A percentile compares a stretch with the other conserved stretches of the same genome.
Conservation (phyloP, 35 echinoderm and acorn worm genomes). For the Heliocidaris erythrogramma region DNA sequence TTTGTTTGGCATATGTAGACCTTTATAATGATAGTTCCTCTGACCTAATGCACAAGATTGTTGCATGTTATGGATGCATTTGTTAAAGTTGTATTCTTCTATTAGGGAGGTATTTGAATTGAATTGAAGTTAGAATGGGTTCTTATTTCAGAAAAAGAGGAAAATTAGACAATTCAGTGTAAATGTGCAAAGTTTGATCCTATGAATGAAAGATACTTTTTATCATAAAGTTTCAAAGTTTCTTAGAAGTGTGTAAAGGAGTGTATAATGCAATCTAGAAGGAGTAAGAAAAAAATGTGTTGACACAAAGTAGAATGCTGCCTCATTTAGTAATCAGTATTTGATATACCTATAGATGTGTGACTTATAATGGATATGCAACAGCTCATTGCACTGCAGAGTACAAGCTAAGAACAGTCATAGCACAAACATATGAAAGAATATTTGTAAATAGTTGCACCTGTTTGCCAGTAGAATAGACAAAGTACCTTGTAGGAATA, state of each 20-base stretch:
- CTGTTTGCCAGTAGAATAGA: slow-evolving; percentile 10
- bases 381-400: slow-evolving; percentile 8
- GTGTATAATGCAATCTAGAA: background rate
- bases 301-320: background rate
- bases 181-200: background rate
- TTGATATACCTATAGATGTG: background rate
- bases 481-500: background rate
- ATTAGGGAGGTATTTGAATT: too few species aligned
- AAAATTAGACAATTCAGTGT: background rate
- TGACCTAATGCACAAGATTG: too few species aligned
- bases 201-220: background rate
- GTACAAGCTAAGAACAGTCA: background rate
- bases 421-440: background rate
- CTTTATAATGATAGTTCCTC: background rate
- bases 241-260: background rate
- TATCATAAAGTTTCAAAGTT: background rate
- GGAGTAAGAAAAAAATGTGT: background rate
- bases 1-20: background rate
- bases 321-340: slow-evolving; percentile 11
- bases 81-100: too few species aligned
- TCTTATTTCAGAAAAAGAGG: too few species aligned
- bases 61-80: too few species aligned
- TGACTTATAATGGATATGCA: background rate
- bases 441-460: slow-evolving; percentile 12
- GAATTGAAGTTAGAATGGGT: too few species aligned